Conservation (phyloP, 2,888 invertebrate genomes). For the Thereva nobilitata region DNA sequence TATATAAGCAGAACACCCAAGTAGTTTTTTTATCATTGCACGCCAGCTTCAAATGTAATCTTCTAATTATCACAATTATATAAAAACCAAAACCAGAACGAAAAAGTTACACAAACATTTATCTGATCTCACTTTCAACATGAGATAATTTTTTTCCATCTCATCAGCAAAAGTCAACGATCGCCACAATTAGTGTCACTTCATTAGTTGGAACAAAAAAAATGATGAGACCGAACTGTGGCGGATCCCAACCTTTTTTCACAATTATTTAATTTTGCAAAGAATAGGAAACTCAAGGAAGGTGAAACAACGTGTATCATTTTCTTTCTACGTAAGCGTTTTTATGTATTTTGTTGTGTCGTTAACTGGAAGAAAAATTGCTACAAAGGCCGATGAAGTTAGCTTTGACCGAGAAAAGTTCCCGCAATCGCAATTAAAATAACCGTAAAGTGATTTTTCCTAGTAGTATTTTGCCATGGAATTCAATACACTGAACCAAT, state of each 20-base stretch:
- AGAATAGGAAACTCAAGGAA: neutral
- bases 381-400: neutral
- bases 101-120: too few species aligned
- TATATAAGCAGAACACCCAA: too few species aligned
- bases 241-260: neutral
- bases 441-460: conserved; percentile 22
- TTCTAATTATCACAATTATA: too few species aligned
- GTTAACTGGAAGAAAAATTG: too few species aligned
- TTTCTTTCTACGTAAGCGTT: neutral
- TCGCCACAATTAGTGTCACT: neutral
- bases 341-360: too few species aligned
- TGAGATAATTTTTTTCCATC: conserved; percentile 2
- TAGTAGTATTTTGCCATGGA: conserved; percentile 11
- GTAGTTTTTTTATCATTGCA: too few species aligned
- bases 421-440: conserved; percentile 16
- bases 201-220: neutral
- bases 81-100: too few species aligned
- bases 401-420: conserved; percentile 20
- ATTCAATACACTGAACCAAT: conserved; percentile 2
- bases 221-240: neutral
- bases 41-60: too few species aligned
- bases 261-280: neutral
- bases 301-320: neutral
- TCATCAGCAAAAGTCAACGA: neutral
- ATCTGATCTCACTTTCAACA: too few species aligned